phyloP scores from a whole-genome alignment of 2,888 invertebrate species.

The Pharmacophagus antenor region DNA sequence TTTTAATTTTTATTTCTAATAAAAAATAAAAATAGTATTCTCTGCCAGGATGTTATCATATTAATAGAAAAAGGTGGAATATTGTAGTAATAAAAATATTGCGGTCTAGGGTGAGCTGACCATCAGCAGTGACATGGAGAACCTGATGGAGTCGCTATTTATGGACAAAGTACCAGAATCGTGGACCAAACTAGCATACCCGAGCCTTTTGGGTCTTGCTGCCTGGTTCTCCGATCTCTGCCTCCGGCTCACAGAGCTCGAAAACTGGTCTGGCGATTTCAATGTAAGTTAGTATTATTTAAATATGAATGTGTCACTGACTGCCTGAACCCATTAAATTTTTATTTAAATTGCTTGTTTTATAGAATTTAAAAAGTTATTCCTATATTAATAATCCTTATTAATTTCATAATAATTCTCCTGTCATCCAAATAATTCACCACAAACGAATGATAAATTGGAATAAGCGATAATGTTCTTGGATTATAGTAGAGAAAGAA shows the following conservation, averaged over 20 bases:
- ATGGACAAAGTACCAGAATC: slow-evolving; percentile 93
- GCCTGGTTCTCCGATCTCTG: slow-evolving; percentile 94
- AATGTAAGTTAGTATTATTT: slow-evolving; percentile 66
- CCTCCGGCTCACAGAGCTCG: slow-evolving; percentile 88
- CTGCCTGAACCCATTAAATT: no score
- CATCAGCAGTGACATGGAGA: slow-evolving; percentile 95
- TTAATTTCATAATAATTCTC: no score
- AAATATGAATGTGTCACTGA: no score
- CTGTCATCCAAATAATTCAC: no score
- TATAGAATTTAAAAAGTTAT: background rate
- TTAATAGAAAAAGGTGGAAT: no score
- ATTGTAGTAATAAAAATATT: background rate
- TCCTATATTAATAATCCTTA: background rate
- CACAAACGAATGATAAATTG: no score
- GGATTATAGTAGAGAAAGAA: no score
- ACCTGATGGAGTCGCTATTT: slow-evolving; percentile 90
- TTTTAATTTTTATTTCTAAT: no score
- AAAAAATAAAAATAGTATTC: no score
- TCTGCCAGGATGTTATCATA: no score
- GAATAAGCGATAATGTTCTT: no score
- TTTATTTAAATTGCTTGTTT: background rate
- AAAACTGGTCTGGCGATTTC: slow-evolving; percentile 94
- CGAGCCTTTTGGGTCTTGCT: slow-evolving; percentile 89
- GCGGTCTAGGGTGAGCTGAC: slow-evolving; percentile 90
- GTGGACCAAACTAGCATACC: slow-evolving; percentile 94